These are phyloP conservation scores for Balaeniceps rex DNA, from an alignment of 2,113 vertebrate genomes.

Conservation along the genomic window DNA sequence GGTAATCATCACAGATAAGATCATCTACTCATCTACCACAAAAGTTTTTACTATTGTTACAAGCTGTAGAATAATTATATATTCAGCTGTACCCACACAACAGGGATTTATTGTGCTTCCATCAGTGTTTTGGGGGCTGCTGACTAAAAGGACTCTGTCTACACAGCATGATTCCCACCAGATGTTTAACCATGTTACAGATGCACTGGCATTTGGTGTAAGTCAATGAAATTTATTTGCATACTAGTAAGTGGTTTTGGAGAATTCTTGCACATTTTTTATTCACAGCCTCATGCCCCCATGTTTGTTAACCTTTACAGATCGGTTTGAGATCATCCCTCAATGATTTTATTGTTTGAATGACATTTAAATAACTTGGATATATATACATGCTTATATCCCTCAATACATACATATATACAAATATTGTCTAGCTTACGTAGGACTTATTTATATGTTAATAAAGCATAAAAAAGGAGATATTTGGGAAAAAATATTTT, in stretches of 20 bases:
- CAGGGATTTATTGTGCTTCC: not conserved
- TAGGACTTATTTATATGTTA: not conserved
- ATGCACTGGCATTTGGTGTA: fast-evolving
- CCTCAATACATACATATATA: not conserved
- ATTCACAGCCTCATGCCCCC: not conserved
- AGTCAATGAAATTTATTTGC: not conserved
- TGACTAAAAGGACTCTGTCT: not conserved
- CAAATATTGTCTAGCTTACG: not conserved
- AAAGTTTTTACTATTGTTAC: not conserved
- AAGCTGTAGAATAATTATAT: not conserved
- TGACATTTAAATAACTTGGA: not conserved
- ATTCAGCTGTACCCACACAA: not conserved
- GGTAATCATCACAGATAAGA: not conserved
- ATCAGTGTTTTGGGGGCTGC: fast-evolving
- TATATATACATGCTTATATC: not conserved
- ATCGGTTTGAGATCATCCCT: not conserved
- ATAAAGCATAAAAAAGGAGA: not conserved
- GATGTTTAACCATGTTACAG: not conserved
- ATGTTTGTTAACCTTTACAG: not conserved
- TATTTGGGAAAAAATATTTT: not conserved
- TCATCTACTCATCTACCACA: not conserved
- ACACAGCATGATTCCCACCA: not conserved
- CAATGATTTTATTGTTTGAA: not conserved
- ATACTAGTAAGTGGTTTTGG: not conserved
- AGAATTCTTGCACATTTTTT: not conserved